These are phyloP conservation scores for Magallana angulata DNA, from an alignment of 1,140 invertebrate genomes.

Conservation along the genomic window DNA sequence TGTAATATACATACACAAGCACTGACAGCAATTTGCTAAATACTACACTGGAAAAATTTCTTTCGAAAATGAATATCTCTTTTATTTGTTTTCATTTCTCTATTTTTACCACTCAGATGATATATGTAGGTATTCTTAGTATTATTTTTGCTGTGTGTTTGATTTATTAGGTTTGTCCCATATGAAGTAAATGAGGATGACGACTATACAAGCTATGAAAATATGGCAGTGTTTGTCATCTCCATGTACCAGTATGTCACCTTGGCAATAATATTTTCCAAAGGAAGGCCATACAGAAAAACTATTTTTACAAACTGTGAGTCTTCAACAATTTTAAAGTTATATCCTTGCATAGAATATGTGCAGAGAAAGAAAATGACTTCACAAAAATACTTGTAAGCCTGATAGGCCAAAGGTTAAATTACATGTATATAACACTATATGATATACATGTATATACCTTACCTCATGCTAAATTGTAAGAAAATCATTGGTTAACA, in stretches of 20 bases:
- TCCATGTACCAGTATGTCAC: constrained; percentile 94
- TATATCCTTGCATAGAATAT: too few relatives aligned
- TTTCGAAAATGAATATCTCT: too few relatives aligned
- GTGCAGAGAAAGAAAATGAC: too few relatives aligned
- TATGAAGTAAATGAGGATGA: constrained; percentile 66
- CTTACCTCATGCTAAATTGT: too few relatives aligned
- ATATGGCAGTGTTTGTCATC: constrained; percentile 86
- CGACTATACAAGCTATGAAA: constrained; percentile 75
- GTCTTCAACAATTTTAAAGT: constrained; percentile 40
- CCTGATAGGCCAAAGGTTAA: too few relatives aligned
- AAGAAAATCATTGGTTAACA: too few relatives aligned
- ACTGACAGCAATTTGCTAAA: too few relatives aligned
- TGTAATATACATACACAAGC: not conserved
- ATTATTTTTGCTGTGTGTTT: not conserved
- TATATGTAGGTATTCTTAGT: not conserved
- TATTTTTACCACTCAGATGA: not conserved
- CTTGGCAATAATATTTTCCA: constrained; percentile 91
- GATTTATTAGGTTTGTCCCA: constrained; percentile 70
- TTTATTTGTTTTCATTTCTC: not conserved
- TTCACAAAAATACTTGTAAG: too few relatives aligned
- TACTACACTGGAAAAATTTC: too few relatives aligned
- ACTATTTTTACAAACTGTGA: constrained; percentile 76
- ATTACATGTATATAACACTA: too few relatives aligned
- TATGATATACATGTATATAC: too few relatives aligned
- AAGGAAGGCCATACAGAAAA: constrained; percentile 89